phyloP scores from a whole-genome alignment of 2,888 invertebrate genomes.

The Hesperia comma region DNA sequence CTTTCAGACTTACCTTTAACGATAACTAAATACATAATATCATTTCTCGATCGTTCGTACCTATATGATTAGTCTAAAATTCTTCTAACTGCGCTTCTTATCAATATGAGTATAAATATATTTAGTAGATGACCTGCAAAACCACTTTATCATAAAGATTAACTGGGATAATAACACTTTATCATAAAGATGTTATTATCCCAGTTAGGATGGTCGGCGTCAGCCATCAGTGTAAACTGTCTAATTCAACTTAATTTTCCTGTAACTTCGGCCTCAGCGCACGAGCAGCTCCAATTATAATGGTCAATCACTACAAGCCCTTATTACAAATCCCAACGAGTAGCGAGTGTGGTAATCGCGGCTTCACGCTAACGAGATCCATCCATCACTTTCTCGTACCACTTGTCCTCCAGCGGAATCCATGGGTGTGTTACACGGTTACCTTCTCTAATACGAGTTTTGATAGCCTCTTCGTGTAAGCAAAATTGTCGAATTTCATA shows the following conservation, averaged over 20 bases:
- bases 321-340: constrained; percentile 5
- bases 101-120: too few relatives aligned
- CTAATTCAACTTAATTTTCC: not conserved
- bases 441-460: constrained; percentile 7
- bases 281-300: not conserved
- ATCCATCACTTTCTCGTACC: constrained; percentile 6
- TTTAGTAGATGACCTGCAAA: too few relatives aligned
- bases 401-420: constrained; percentile 1
- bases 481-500: too few relatives aligned
- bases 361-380: constrained; percentile 1
- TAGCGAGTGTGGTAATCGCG: constrained; percentile 6
- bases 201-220: not conserved
- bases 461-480: not conserved
- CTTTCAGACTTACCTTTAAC: too few relatives aligned
- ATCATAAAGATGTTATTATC: too few relatives aligned
- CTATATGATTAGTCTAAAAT: too few relatives aligned
- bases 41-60: too few relatives aligned
- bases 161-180: too few relatives aligned
- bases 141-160: too few relatives aligned
- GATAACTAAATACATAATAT: too few relatives aligned
- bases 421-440: not conserved
- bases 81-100: too few relatives aligned
- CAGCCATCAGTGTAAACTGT: not conserved
- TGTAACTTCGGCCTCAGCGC: not conserved
- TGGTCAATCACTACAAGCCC: constrained; percentile 2